Percentiles rank a stretch among this genome's conserved stretches.
These are phyloP conservation scores for Spinus pinus DNA, from an alignment of 2,797 vertebrate genomes.

Conservation along the genomic window DNA sequence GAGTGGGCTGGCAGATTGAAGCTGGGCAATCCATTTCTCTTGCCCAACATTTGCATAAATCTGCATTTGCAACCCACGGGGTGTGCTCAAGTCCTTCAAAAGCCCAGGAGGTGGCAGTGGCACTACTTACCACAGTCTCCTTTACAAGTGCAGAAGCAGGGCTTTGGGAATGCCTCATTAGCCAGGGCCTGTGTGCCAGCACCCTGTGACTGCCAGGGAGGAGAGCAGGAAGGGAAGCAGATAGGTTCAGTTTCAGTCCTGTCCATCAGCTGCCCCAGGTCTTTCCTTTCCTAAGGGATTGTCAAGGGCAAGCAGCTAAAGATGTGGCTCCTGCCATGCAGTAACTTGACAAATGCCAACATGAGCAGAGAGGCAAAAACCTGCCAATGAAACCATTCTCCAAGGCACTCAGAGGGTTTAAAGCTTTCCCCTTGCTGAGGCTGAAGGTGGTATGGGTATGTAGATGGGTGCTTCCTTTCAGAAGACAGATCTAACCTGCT, in stretches of 20 bases:
- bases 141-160: not conserved
- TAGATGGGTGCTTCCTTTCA: not conserved
- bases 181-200: not conserved
- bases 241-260: not conserved
- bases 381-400: not conserved
- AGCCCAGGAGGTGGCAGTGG: slow-evolving; percentile 43
- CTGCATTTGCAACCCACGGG: not conserved
- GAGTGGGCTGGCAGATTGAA: not conserved
- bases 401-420: not conserved
- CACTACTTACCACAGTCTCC: not conserved
- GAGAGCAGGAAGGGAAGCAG: not conserved
- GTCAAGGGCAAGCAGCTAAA: not conserved
- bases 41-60: not conserved
- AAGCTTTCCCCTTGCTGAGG: not conserved
- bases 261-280: not conserved
- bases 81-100: not conserved
- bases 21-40: not conserved
- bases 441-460: not conserved
- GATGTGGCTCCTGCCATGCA: not conserved
- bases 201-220: not conserved
- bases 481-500: not conserved
- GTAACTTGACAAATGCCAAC: not conserved
- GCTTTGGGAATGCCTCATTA: not conserved
- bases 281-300: not conserved
- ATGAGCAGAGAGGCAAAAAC: not conserved